These are phyloP conservation scores for Coenonympha glycerion DNA, from an alignment of 2,888 invertebrate genomes.

Conservation along the genomic window DNA sequence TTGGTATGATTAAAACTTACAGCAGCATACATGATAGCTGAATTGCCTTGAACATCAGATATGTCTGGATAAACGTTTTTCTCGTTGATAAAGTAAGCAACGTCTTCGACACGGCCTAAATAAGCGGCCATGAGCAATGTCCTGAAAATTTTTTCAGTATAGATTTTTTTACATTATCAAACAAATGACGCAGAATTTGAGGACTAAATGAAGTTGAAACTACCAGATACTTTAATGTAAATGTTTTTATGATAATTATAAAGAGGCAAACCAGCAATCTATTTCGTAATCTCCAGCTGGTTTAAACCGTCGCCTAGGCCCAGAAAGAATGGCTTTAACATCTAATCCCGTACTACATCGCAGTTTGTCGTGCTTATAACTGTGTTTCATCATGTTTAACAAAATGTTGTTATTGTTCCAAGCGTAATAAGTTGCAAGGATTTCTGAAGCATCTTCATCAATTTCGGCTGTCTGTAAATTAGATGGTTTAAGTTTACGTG, in stretches of 20 bases:
- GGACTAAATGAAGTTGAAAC: too few relatives aligned
- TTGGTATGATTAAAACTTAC: constrained; percentile 38
- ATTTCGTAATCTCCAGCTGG: constrained; percentile 50
- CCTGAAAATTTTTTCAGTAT: constrained; percentile 35
- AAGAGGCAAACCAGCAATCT: constrained; percentile 25
- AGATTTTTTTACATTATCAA: too few relatives aligned
- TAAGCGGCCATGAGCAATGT: constrained; percentile 56
- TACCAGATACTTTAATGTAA: too few relatives aligned
- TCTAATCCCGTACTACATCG: constrained; percentile 33
- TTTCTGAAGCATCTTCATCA: constrained; percentile 4
- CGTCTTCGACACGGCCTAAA: constrained; percentile 45
- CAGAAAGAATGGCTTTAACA: constrained; percentile 42
- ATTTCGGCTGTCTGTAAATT: not conserved
- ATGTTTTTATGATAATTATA: too few relatives aligned
- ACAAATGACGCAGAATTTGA: too few relatives aligned
- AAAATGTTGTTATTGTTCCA: constrained; percentile 72
- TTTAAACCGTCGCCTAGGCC: constrained; percentile 45
- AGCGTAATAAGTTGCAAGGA: constrained; percentile 38
- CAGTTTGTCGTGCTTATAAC: constrained; percentile 45
- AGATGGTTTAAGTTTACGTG: not conserved
- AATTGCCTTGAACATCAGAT: constrained; percentile 71
- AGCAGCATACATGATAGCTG: constrained; percentile 72
- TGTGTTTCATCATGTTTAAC: constrained; percentile 37
- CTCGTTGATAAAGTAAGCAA: constrained; percentile 54
- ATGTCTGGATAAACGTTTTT: constrained; percentile 63